Base-by-base conservation (phyloP, 1,140 invertebrate species). In the Drosophila novamexicana region DNA sequence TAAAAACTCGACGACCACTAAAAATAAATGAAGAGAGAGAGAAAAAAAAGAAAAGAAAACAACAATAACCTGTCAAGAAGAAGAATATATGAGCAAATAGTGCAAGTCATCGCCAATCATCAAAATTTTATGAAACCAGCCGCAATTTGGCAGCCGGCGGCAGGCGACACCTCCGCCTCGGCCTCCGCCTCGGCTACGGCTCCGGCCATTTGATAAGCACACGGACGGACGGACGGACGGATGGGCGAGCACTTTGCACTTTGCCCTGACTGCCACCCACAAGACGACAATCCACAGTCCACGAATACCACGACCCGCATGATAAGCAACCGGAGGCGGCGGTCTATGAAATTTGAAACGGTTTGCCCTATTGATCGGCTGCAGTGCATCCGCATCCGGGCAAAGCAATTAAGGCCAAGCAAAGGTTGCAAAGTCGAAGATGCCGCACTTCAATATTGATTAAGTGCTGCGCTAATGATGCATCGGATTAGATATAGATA, bases 51-150 rank as follows among this genome's bases (percentile, higher is more conserved):
- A 5, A 62, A 53, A 37, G n/a, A 45, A 59, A 64, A 22, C 16
- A 72, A 57, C 18, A 44, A 73, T n/a, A 56, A 54, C 53, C 45
- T 8, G 45, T 32, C 37, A 53, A 39, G 36, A 65, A 56, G 36
- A 45, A 42, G 45, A 36, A 71, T 40, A 8, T 54, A 62, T 22
- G 10, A 49, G 50, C 53, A 47, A 65, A 56, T 73, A 62, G 7
- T 57, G 76, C 84, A 54, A 83, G 84, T 88, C 83, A 88, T 83
- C 52, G 66, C 69, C 58, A 89, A 77, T 86, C 59, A 81, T 54
- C 69, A 79, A 54, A 50, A 69, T 75, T 76, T 62, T 56, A 12
- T 36, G 16, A 34, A 32, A 18, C 22, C 45, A 9, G 14, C 44
- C 29, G 32, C 32, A 54, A 45, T 45, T 29, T 44, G 32, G 8